Percentiles rank a stretch among this genome's conserved stretches.
These are phyloP conservation scores for Anniella stebbinsi DNA, from an alignment of 2,797 vertebrate species.

Conservation along the genomic window DNA sequence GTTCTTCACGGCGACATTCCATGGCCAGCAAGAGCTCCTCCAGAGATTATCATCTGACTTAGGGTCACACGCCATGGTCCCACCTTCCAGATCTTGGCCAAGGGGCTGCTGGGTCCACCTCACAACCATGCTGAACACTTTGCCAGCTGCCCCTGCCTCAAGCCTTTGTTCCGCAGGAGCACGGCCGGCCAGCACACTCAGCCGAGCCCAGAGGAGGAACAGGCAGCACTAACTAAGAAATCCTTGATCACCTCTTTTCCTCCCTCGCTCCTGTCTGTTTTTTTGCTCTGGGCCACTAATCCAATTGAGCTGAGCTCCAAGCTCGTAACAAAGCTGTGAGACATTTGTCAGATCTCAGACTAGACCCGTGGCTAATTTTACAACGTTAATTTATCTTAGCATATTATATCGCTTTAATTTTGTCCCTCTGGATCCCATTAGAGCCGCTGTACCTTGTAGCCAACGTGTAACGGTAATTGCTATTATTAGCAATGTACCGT, in stretches of 20 bases:
- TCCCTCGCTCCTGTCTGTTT: constrained; percentile 43
- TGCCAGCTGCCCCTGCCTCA: background rate
- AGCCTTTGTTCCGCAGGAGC: background rate
- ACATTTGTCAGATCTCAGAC: constrained; percentile 73
- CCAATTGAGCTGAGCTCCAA: constrained; percentile 54
- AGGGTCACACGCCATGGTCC: no score
- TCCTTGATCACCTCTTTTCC: constrained; percentile 48
- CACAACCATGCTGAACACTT: background rate
- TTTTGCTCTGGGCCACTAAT: constrained; percentile 71
- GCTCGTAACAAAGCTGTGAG: constrained; percentile 57
- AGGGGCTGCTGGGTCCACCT: background rate
- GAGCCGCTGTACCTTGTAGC: constrained; percentile 71
- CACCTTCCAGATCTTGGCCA: background rate
- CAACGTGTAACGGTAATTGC: constrained; percentile 72
- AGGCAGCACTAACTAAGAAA: constrained; percentile 46
- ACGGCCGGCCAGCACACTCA: background rate
- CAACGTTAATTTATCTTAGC: constrained; percentile 74
- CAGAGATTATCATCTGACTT: no score
- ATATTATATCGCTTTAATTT: constrained; percentile 71
- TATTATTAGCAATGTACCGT: constrained; percentile 63
- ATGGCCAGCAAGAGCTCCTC: no score
- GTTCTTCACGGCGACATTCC: no score
- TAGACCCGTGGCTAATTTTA: constrained; percentile 75
- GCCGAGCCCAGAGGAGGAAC: constrained; percentile 42
- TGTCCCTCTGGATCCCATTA: constrained; percentile 71